phyloP scores from a whole-genome alignment of 2,888 invertebrate species.

The Lepidonotus clava region DNA sequence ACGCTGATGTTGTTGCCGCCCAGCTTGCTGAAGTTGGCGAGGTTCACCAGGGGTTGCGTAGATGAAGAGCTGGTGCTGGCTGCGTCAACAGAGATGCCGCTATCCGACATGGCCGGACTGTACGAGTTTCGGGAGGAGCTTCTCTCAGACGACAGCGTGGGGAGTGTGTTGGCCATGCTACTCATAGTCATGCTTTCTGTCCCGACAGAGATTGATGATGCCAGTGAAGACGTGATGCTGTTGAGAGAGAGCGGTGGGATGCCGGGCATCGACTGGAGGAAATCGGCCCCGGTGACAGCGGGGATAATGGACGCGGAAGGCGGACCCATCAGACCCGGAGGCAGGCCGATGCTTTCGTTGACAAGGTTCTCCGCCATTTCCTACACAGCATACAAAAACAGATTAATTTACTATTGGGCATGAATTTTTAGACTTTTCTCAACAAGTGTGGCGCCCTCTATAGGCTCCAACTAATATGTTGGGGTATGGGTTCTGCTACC shows the following conservation, averaged over 20 bases:
- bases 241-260: slow-evolving; percentile 62
- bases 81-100: slow-evolving; percentile 79
- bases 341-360: slow-evolving; percentile 76
- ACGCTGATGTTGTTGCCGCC: slow-evolving; percentile 83
- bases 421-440: too few relatives aligned
- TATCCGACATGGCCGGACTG: slow-evolving; percentile 80
- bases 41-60: slow-evolving; percentile 87
- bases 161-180: slow-evolving; percentile 62
- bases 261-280: slow-evolving; percentile 60
- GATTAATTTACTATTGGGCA: too few relatives aligned
- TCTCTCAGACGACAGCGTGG: slow-evolving; percentile 63
- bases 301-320: slow-evolving; percentile 65
- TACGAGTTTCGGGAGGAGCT: slow-evolving; percentile 77
- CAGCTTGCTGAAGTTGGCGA: slow-evolving; percentile 93
- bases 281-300: slow-evolving; percentile 67
- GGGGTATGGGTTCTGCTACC: too few relatives aligned
- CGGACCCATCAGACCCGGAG: slow-evolving; percentile 75
- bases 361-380: slow-evolving; percentile 64
- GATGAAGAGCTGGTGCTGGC: slow-evolving; percentile 75
- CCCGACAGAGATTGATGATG: slow-evolving; percentile 49
- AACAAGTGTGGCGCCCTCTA: too few relatives aligned
- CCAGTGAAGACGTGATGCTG: slow-evolving; percentile 59
- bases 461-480: too few relatives aligned
- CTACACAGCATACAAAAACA: too few relatives aligned
- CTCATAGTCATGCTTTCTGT: slow-evolving; percentile 62